Base-by-base conservation (phyloP, 2,113 vertebrate genomes). In the Perognathus longimembris region DNA sequence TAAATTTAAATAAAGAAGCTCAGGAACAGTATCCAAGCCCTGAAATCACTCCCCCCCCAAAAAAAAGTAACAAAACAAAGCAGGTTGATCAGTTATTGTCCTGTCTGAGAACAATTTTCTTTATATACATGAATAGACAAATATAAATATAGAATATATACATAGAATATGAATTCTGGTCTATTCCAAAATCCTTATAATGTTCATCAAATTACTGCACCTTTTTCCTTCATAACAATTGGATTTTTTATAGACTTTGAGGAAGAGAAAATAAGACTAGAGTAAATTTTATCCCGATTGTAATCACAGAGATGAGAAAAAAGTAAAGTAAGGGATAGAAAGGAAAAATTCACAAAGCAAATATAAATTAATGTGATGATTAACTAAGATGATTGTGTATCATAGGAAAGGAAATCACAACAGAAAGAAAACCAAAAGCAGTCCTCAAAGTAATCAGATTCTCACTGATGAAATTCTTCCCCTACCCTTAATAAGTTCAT, bases 221-320 rank as follows among this genome's bases (percentile, higher is more conserved):
- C 57, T 91, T 88, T 88, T n/a, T 71, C 93, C 93, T 71, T 75
- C 50, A 92, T 12, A 73, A 20, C 57, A 71, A 74, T 71, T 67
- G 50, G 45, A 84, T 59, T 54, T 22, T 94, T 84, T 54, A 85
- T 0, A 38, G 9, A n/a, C 9, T 85, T 92, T 81, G 34, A 88
- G 6, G 18, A 79, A 70, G 5, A 69, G 38, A 87, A 77, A 90
- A 71, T 24, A 88, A 61, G 26, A 18, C 32, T 42, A 45, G 75
- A 71, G 54, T 85, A 73, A 66, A 30, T 32, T 64, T 50, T 78
- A 24, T 73, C 2, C 30, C 34, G 34, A 88, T 90, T 94, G 78
- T 38, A 36, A 88, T 91, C 26, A 21, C 94, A 89, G 76, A 50
- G 21, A 50, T 20, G n/a, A 87, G 89, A 85, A 63, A 40, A 17